phyloP scores from a whole-genome alignment of 2,888 invertebrate species.

The Allolobophora icterica region DNA sequence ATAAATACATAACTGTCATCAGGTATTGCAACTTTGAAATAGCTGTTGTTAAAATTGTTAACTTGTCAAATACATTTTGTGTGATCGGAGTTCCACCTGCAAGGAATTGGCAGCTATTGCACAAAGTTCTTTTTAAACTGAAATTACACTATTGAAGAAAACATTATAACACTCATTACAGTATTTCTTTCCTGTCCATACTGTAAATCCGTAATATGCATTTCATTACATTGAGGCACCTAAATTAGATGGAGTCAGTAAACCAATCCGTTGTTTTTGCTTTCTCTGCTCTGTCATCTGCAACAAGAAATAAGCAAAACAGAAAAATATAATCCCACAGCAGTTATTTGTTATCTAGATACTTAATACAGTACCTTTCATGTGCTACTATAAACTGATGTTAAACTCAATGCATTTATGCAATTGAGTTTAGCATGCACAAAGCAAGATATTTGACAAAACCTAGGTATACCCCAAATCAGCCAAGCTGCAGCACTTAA shows the following conservation, averaged over 20 bases:
- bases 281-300: conserved; percentile 94
- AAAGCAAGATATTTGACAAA: too few species aligned
- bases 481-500: too few species aligned
- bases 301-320: background rate
- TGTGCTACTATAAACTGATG: too few species aligned
- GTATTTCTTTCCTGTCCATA: too few species aligned
- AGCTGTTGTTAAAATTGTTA: background rate
- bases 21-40: background rate
- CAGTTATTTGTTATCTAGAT: too few species aligned
- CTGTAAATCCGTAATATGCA: background rate
- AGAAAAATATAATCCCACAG: background rate
- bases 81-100: background rate
- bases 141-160: background rate
- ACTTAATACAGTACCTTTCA: too few species aligned
- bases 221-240: conserved; percentile 26
- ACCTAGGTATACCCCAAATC: too few species aligned
- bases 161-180: background rate
- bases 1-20: background rate
- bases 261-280: conserved; percentile 88
- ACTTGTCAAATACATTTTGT: conserved; percentile 4
- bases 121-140: background rate
- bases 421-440: too few species aligned
- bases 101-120: background rate
- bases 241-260: conserved; percentile 59
- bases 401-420: too few species aligned